A percentile compares a stretch with the other conserved stretches of the same genome.
Conservation (phyloP, 2,888 invertebrate genomes). For the Lepeophtheirus nordmannii region DNA sequence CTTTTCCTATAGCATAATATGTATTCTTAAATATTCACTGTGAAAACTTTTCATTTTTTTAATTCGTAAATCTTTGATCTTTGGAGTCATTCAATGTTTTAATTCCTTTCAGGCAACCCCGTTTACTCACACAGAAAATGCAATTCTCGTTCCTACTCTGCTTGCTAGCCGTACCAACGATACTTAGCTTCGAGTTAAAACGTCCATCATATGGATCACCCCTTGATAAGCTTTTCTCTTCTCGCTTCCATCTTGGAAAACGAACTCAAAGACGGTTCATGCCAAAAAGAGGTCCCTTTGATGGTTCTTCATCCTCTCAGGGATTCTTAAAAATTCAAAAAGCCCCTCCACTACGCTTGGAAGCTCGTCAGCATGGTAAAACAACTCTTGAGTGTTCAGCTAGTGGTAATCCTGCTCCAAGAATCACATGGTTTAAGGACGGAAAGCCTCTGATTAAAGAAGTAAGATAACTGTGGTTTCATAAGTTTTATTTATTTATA, state of each 20-base stretch:
- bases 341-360: constrained; percentile 13
- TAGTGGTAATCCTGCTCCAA: constrained; percentile 30
- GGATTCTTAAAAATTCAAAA: constrained; percentile 16
- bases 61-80: neutral
- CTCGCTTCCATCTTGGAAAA: neutral
- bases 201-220: neutral
- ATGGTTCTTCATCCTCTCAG: neutral
- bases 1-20: too few species aligned
- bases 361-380: constrained; percentile 21
- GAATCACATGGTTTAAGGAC: constrained; percentile 30
- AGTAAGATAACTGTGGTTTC: neutral
- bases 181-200: neutral
- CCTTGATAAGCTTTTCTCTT: neutral
- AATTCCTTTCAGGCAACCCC: neutral
- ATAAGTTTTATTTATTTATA: neutral
- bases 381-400: constrained; percentile 16
- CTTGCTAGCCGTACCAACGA: constrained; percentile 6
- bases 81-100: neutral
- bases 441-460: constrained; percentile 28
- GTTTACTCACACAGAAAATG: neutral
- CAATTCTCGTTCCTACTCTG: neutral
- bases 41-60: neutral
- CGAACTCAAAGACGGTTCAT: neutral
- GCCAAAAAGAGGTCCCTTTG: neutral
- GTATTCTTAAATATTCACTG: too few species aligned